Base-by-base conservation (phyloP, 2,113 vertebrate species). In the Sinocyclocheilus grahami region DNA sequence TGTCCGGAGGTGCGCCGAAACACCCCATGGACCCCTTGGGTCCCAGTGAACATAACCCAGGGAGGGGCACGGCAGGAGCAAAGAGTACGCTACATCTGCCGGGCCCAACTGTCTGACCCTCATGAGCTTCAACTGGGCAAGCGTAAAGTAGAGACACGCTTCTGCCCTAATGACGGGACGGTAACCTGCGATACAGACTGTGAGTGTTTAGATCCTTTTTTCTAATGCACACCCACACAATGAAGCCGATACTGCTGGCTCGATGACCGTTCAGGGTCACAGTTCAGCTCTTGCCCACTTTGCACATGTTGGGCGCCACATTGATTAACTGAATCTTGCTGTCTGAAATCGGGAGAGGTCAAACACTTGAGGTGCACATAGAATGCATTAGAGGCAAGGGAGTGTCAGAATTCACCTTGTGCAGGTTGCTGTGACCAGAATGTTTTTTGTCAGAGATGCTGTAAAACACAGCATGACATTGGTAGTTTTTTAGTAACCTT, bases 1-100 rank as follows among this genome's bases (percentile, higher is more conserved):
- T 99, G 98, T 92, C 98, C 97, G 0, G 98, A 99, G 89, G 98
- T 99, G 76, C 96, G 98, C 89, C 95, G 98, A 87, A 99, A 98
- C 94, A 99, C 98, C 0, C 98, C 98, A 0, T 99, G 98, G 98
- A 99, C 98, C 0, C 97, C 97, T 0, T 99, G 98, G 98, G 97
- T 99, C 95, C 97, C 97, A 0, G 96, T 99, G 22, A 99, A 99
- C 39, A 93, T 99, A 90, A 99, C 97, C 0, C 97, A 95, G 91
- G 96, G 92, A 0, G 98, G 98, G 0, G 96, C 97, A n/a, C 96
- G 98, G 0, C 98, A 98, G 91, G 98, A 99, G 93, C 98, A 99
- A 94, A 95, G 98, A 82, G 96, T 97, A 91, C 97, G 98, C 85
- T 99, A 97, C 94, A 98, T 97, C 0, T 99, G 98, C 88, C 95